Base-by-base conservation (phyloP, 2,888 invertebrate species). In the Limnephilus marmoratus region DNA sequence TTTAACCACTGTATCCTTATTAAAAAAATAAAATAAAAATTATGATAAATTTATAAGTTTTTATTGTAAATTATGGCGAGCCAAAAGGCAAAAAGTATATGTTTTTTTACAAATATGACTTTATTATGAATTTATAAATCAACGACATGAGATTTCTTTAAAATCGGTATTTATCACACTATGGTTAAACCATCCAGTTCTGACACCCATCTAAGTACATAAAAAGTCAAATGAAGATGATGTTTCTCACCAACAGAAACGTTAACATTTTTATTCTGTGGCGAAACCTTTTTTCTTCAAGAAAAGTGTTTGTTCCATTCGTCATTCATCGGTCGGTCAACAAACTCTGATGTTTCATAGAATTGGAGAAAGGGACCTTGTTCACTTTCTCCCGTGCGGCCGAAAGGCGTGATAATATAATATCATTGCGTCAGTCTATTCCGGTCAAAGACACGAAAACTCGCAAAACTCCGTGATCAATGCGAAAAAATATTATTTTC, bases 351-450 rank as follows among this genome's bases (percentile, higher is more conserved):
- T 41, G 81, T 90, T 93, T 93, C 93, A 91, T 90, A 92, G 93
- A 93, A 93, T 81, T 88, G 93, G 93, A 93, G 93, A 93, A 93
- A 93, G 93, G 93, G 89, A 90, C 90, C 90, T 37, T 91, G 93
- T 90, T 93, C 93, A 93, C 93, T 93, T 93, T 93, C 93, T 93
- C 93, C 93, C 93, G 80, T 49, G 45, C 37, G 83, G 18, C 49
- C 89, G 31, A 31, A 91, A 91, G 83, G 89, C 89, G 89, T 87
- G 49, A 89, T 31, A 68, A 34, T 82, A 89, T 31, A 68, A 34
- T 82, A 90, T 89, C 90, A 91, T 93, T 93, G 93, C 93, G 93
- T 93, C 93, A 93, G 92, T 92, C 86, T 90, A 86, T 91, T 81
- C 15, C 34, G 86, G 86, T 24, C 49, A 41, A 29, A 45, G 45